phyloP scores from a whole-genome alignment of 2,113 vertebrate species.

The Neomonachus schauinslandi region DNA sequence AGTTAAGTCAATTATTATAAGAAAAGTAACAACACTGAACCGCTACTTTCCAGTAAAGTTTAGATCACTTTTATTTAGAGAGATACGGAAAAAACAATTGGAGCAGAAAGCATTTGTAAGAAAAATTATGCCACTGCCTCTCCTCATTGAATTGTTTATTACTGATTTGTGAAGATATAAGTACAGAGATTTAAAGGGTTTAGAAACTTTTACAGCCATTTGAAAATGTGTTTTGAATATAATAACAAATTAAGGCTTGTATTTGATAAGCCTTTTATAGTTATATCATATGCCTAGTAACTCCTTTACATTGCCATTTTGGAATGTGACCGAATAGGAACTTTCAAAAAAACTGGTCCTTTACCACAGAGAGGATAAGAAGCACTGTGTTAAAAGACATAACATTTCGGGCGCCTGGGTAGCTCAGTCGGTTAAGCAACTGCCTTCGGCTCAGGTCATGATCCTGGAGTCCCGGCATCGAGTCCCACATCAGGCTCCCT shows the following conservation, averaged over 20 bases:
- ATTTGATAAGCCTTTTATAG: not conserved
- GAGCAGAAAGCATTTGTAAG: not conserved
- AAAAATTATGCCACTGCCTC: not conserved
- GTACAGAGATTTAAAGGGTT: not conserved
- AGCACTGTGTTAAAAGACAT: not conserved
- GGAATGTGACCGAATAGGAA: not conserved
- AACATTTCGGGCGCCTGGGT: not conserved
- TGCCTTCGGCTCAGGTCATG: no score
- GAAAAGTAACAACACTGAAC: not conserved
- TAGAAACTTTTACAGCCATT: not conserved
- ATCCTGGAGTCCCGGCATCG: no score
- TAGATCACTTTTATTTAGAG: not conserved
- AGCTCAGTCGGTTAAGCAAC: no score
- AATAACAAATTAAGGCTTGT: not conserved
- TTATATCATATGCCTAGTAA: constrained; percentile 31
- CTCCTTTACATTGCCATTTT: not conserved
- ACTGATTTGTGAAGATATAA: not conserved
- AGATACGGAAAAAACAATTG: not conserved
- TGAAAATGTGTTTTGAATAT: constrained; percentile 4
- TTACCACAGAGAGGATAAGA: not conserved
- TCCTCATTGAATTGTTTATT: not conserved
- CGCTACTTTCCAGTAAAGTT: not conserved
- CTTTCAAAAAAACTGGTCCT: not conserved
- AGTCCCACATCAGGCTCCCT: no score
- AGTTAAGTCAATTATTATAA: constrained; percentile 5